Conservation (phyloP, 1,140 invertebrate genomes). For the Scaptomyza graminum region DNA sequence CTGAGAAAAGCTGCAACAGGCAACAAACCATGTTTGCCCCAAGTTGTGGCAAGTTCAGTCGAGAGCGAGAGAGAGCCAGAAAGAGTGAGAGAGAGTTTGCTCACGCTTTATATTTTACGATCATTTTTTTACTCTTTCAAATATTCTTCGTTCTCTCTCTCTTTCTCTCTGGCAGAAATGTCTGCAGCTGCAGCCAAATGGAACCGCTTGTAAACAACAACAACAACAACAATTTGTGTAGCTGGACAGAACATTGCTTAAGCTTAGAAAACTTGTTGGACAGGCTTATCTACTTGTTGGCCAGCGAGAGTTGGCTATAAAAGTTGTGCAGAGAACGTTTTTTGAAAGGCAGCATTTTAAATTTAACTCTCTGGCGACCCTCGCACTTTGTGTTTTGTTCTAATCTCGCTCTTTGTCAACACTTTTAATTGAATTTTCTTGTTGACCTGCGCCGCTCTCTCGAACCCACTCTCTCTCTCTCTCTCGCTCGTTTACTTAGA, state of each 20-base stretch:
- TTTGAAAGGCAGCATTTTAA: too few species aligned
- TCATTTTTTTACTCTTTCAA: background rate
- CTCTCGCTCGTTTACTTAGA: background rate
- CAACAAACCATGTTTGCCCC: constrained; percentile 18
- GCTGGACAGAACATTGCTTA: constrained; percentile 41
- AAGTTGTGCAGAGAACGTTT: background rate
- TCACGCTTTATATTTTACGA: constrained; percentile 15
- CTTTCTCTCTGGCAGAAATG: constrained; percentile 6
- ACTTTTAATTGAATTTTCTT: constrained; percentile 42
- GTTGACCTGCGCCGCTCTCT: constrained; percentile 46
- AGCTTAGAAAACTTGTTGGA: constrained; percentile 51
- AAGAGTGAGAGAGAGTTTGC: constrained; percentile 2
- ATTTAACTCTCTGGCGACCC: background rate
- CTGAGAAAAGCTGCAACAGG: constrained; percentile 29
- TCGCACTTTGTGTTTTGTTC: constrained; percentile 2
- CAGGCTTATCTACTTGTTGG: constrained; percentile 39
- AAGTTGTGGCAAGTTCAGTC: constrained; percentile 49
- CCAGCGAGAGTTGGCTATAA: constrained; percentile 16
- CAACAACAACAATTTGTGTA: constrained; percentile 17
- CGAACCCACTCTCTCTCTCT: background rate
- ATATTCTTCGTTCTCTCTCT: background rate
- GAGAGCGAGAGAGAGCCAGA: constrained; percentile 11
- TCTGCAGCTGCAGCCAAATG: constrained; percentile 52
- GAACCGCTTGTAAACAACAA: constrained; percentile 63
- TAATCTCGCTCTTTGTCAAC: constrained; percentile 18